Evolutionary conservation across 2,113 vertebrate species (phyloP).

Genomic region (Dicentrarchus labrax): DNA sequence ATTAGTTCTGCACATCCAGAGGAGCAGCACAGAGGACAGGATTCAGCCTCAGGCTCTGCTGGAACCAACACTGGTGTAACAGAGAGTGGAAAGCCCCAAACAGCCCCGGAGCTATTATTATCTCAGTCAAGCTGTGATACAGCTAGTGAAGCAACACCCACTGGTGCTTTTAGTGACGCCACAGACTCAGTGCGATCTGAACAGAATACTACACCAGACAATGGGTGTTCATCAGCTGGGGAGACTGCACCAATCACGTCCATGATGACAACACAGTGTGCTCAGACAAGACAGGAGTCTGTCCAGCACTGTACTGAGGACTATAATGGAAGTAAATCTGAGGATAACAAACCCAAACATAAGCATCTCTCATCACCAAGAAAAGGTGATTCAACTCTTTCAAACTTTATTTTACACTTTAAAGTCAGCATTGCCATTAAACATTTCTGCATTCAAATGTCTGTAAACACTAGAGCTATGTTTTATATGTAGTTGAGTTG

Average conservation of each 20-base stretch:
- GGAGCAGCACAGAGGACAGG: constrained; percentile 13
- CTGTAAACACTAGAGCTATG: no score
- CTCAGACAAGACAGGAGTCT: background rate
- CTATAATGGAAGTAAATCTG: background rate
- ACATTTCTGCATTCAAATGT: no score
- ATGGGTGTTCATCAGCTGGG: background rate
- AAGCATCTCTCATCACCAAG: constrained; percentile 28
- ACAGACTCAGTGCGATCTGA: background rate
- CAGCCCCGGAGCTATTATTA: background rate
- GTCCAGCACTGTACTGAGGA: background rate
- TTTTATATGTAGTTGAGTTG: no score
- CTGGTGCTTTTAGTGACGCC: background rate
- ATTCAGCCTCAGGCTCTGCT: background rate
- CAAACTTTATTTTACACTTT: background rate
- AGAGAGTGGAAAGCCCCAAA: background rate
- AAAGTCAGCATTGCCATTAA: background rate
- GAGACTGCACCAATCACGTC: background rate
- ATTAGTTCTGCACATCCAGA: constrained; percentile 83
- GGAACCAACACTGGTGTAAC: background rate
- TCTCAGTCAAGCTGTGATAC: background rate
- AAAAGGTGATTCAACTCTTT: constrained; percentile 50
- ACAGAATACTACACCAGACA: background rate
- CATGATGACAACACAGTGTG: background rate
- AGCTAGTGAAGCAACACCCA: background rate
- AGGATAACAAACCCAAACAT: constrained; percentile 59